Base-by-base conservation (phyloP, 2,888 invertebrate genomes). In the Smittia aterrima region DNA sequence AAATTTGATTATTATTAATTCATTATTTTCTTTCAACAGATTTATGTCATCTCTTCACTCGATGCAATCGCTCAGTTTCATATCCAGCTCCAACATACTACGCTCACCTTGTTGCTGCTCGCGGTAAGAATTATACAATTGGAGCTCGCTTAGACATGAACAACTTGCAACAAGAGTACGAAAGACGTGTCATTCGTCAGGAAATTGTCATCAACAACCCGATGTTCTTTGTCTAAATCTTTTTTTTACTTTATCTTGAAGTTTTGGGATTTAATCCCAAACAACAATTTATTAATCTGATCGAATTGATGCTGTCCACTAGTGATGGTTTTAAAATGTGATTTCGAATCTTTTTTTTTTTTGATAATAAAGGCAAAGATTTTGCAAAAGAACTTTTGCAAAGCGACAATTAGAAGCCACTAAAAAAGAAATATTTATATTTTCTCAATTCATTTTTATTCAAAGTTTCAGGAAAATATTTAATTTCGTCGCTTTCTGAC, bases 21-120 rank as follows among this genome's bases (percentile, higher is more conserved):
- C 4, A 20, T 4, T 38, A 58, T 9, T 11, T 22, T 11, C 9
- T 66, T 13, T 16, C 25, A n/a, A 66, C 20, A 54, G 90, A 91
- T 79, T 83, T 96, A 66, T 95, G 95, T 79, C 93, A 95, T 80
- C 83, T 93, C 84, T 96, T 92, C 83, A 87, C 91, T 0, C 87
- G 96, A 3, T 95, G 95, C 80, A 90, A 89, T 76, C 85, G 95
- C 78, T 84, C 93, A 47, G 93, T 94, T 0, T 93, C 92, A 13
- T 93, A 93, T 83, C 93, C 93, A 3, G 91, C 93, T 1, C 93
- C 94, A 0, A 93, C 93, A 0, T 94, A 94, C 83, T 91, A 94
- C 81, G 93, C 93, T 13, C 93, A 94, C 83, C 86, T 93, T 70
- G 93, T 91, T n/a, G 93, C 93, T 11, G 88, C 89, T 71, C 85